Conservation (phyloP, 2,113 vertebrate species). For the Prochilodus magdalenae region DNA sequence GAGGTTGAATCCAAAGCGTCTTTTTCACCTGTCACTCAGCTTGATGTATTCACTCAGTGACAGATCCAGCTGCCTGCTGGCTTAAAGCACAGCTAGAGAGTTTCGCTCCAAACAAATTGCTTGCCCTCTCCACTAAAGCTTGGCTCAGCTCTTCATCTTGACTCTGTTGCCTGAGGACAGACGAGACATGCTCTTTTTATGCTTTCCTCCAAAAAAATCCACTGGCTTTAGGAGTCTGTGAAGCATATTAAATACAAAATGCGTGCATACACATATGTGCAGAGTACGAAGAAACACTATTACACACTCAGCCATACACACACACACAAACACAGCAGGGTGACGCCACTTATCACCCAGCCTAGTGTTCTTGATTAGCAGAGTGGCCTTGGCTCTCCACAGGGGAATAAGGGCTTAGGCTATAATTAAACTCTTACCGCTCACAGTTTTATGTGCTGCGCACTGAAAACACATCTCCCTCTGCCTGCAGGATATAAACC, state of each 20-base stretch:
- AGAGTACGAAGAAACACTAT: constrained; percentile 13
- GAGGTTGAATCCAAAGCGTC: background rate
- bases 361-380: constrained; percentile 67
- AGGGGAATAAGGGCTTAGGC: constrained; percentile 55
- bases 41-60: constrained; percentile 77
- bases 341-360: constrained; percentile 63
- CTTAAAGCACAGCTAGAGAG: constrained; percentile 60
- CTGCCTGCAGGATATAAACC: background rate
- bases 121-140: constrained; percentile 63
- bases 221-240: background rate
- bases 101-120: constrained; percentile 67
- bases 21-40: constrained; percentile 66
- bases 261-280: background rate
- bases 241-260: background rate
- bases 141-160: constrained; percentile 67
- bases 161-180: constrained; percentile 75
- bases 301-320: background rate
- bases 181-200: constrained; percentile 32
- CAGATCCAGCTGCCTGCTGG: constrained; percentile 70
- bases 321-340: constrained; percentile 29
- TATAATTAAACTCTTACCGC: constrained; percentile 70
- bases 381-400: constrained; percentile 54
- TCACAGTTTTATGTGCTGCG: constrained; percentile 51
- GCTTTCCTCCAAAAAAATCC: background rate
- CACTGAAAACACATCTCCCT: constrained; percentile 5